phyloP scores from a whole-genome alignment of 2,888 invertebrate genomes.

The Helobdella robusta region DNA sequence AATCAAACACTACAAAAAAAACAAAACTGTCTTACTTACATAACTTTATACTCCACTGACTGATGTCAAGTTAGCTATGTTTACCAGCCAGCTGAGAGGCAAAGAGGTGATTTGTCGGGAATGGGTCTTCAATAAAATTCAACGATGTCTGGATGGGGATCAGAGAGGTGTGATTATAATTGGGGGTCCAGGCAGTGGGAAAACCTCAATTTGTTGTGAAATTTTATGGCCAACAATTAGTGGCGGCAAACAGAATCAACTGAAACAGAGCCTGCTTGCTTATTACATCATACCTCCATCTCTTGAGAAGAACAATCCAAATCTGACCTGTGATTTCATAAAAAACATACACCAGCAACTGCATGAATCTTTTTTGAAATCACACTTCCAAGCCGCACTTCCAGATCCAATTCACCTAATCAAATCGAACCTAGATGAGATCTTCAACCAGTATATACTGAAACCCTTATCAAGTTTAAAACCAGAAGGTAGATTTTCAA shows the following conservation, averaged over 20 bases:
- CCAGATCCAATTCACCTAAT: background rate
- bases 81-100: conserved; percentile 42
- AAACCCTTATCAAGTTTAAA: conserved; percentile 74
- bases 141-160: conserved; percentile 71
- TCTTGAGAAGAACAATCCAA: background rate
- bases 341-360: conserved; percentile 57
- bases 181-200: conserved; percentile 86
- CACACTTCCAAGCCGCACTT: conserved; percentile 1
- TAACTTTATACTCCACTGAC: no score
- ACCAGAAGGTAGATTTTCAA: conserved; percentile 65
- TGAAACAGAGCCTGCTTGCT: conserved; percentile 71
- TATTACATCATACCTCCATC: conserved; percentile 60
- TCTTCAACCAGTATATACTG: conserved; percentile 75
- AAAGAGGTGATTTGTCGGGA: conserved; percentile 73
- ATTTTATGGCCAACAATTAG: conserved; percentile 62
- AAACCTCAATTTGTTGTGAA: conserved; percentile 57
- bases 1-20: background rate
- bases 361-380: conserved; percentile 49
- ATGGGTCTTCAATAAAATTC: conserved; percentile 88
- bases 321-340: conserved; percentile 66
- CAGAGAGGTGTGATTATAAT: conserved; percentile 69
- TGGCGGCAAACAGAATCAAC: conserved; percentile 46
- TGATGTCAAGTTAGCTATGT: conserved; percentile 36
- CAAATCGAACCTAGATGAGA: conserved; percentile 66
- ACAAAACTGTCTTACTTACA: background rate